Percentiles rank a stretch among this genome's conserved stretches.
phyloP scores from a whole-genome alignment of 2,888 invertebrate species.

The Atrina japonica region DNA sequence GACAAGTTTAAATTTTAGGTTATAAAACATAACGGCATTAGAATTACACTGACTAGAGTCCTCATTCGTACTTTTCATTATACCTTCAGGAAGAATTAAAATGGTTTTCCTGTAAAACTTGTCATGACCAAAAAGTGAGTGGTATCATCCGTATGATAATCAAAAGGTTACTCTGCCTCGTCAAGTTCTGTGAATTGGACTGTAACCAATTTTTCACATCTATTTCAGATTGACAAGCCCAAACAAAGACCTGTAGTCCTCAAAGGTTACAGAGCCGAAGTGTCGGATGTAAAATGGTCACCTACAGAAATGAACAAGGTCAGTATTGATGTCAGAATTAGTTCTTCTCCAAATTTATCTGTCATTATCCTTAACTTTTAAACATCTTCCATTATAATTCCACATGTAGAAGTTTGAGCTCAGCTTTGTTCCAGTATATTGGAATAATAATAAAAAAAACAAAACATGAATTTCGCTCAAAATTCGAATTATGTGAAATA shows the following conservation, averaged over 20 bases:
- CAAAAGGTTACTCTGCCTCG: too few relatives aligned
- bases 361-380: neutral
- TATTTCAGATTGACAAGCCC: conserved; percentile 77
- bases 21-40: too few relatives aligned
- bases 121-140: too few relatives aligned
- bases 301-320: conserved; percentile 69
- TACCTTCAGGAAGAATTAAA: too few relatives aligned
- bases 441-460: neutral
- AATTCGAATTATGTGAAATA: too few relatives aligned
- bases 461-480: neutral
- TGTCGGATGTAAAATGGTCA: conserved; percentile 93
- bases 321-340: conserved; percentile 17
- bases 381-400: neutral
- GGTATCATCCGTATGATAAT: too few relatives aligned
- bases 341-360: neutral
- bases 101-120: too few relatives aligned
- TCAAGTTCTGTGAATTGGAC: too few relatives aligned
- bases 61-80: too few relatives aligned
- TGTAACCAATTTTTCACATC: too few relatives aligned
- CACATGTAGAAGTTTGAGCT: neutral
- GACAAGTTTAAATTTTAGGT: too few relatives aligned
- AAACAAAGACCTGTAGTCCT: conserved; percentile 86
- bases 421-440: neutral
- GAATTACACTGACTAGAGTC: too few relatives aligned
- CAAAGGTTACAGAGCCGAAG: conserved; percentile 91